These are phyloP conservation scores for Prorops nasuta DNA, from an alignment of 1,140 invertebrate genomes.

Conservation along the genomic window DNA sequence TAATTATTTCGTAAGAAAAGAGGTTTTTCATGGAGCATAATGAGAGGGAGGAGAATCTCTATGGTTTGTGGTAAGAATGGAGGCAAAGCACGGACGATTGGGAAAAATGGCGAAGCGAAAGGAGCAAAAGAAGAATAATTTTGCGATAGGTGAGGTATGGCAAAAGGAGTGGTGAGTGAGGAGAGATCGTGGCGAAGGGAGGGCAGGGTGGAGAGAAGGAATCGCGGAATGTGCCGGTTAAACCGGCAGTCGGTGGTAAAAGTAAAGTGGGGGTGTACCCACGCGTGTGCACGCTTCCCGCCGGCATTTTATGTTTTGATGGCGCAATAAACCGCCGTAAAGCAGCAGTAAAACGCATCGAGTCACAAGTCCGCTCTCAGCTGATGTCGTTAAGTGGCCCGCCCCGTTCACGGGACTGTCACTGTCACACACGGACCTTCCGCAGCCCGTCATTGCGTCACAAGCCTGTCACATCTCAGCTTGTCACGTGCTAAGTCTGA, in stretches of 20 bases:
- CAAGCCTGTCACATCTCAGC: conserved; percentile 7
- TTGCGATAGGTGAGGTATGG: too few relatives aligned
- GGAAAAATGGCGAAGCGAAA: too few relatives aligned
- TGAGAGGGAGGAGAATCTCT: too few relatives aligned
- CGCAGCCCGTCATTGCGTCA: conserved; percentile 1
- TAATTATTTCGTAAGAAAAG: too few relatives aligned
- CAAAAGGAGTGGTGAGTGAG: too few relatives aligned
- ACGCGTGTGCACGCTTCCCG: conserved; percentile 46
- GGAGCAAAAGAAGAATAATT: too few relatives aligned
- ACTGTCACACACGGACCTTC: conserved; percentile 19
- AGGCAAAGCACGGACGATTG: too few relatives aligned
- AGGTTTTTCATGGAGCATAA: too few relatives aligned
- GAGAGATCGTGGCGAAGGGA: too few relatives aligned
- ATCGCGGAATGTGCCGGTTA: conserved; percentile 26
- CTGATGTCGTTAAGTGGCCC: conserved; percentile 48
- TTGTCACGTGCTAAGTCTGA: conserved; percentile 19
- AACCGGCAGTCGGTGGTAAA: conserved; percentile 38
- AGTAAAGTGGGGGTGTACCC: conserved; percentile 45
- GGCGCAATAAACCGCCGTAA: conserved; percentile 57
- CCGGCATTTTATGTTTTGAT: conserved; percentile 58
- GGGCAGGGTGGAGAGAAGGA: neutral
- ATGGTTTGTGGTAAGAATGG: too few relatives aligned
- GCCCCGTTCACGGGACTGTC: conserved; percentile 33
- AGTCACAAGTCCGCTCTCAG: conserved; percentile 54
- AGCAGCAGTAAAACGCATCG: conserved; percentile 58